Percentiles rank a stretch among this genome's conserved stretches.
phyloP scores from a whole-genome alignment of 2,888 invertebrate species.

The Cactoblastis cactorum region DNA sequence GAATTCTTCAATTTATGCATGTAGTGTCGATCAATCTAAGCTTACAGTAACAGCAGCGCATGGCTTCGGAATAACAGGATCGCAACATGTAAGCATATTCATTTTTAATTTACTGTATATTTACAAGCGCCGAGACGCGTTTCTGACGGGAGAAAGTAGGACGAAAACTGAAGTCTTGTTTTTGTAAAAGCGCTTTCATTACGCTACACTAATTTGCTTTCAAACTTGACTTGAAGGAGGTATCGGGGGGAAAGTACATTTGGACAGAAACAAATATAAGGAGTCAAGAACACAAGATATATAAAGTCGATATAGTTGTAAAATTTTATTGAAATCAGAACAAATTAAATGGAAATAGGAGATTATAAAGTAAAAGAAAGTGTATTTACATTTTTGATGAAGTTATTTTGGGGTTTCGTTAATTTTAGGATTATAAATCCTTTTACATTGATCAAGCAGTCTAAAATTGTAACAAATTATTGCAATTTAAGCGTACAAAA shows the following conservation, averaged over 20 bases:
- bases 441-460: too few species aligned
- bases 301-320: too few species aligned
- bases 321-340: too few species aligned
- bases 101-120: slow-evolving; percentile 23
- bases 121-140: slow-evolving; percentile 11
- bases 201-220: slow-evolving; percentile 43
- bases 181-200: slow-evolving; percentile 34
- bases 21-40: slow-evolving; percentile 28
- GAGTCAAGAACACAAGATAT: too few species aligned
- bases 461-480: too few species aligned
- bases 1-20: slow-evolving; percentile 31
- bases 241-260: too few species aligned
- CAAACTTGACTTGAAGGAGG: slow-evolving; percentile 60
- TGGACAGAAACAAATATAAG: slow-evolving; percentile 8
- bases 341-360: slow-evolving; percentile 3
- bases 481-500: too few species aligned
- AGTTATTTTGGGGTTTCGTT: too few species aligned
- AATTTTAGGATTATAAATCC: too few species aligned
- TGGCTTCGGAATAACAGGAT: slow-evolving; percentile 74
- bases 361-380: not conserved
- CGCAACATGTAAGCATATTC: slow-evolving; percentile 60
- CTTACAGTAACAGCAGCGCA: slow-evolving; percentile 58
- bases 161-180: slow-evolving; percentile 19
- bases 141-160: slow-evolving; percentile 12
- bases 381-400: too few species aligned